Evolutionary conservation across 2,797 vertebrate species (phyloP), one percentile per base, ranked within the genome.

Genomic region (Phataginus tetradactyla): DNA sequence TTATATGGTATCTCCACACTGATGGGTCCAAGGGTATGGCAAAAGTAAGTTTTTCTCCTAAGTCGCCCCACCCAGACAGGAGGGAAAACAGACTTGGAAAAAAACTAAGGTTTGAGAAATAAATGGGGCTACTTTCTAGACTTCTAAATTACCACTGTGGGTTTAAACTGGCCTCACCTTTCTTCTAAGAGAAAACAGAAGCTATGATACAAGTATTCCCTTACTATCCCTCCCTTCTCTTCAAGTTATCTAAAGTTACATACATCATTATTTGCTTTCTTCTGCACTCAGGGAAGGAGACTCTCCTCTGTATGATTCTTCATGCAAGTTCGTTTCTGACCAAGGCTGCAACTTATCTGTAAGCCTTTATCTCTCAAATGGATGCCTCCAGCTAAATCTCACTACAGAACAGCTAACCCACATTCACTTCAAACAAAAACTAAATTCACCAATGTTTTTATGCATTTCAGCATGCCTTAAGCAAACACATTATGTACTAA

Each of bases 371-470:
- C 21, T 45, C 72, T 93, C 42, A 66, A 20, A 49, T 72, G 17
- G 4, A 34, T 66, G 21, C 42, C 4, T 93, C 7, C 5, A 34
- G 21, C 25, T 92, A 78, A 94, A 77, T 77, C 45, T 71, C 39
- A 61, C 34, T 55, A 61, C 3, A 63, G 23, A 39, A 6, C 23
- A 45, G 11, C 7, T 37, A 77, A 80, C 14, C 12, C 9, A 13
- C 39, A 86, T 64, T 68, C 14, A 4, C 51, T 75, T 94, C 66
- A 90, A 85, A 79, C 8, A 34, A 87, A 93, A 96, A 49, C 42
- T 20, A 71, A 95, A 74, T 78, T 85, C 8, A 13, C 72, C 71
- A 32, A n/a, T 59, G 63, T 53, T 63, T 89, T 81, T 64, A 53
- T 72, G 11, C 20, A 84, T 12, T 63, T 83, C 55, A 18, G 32